A percentile compares a stretch with the other conserved stretches of the same genome.
Conservation (phyloP, 2,113 vertebrate genomes). For the Prochilodus magdalenae region DNA sequence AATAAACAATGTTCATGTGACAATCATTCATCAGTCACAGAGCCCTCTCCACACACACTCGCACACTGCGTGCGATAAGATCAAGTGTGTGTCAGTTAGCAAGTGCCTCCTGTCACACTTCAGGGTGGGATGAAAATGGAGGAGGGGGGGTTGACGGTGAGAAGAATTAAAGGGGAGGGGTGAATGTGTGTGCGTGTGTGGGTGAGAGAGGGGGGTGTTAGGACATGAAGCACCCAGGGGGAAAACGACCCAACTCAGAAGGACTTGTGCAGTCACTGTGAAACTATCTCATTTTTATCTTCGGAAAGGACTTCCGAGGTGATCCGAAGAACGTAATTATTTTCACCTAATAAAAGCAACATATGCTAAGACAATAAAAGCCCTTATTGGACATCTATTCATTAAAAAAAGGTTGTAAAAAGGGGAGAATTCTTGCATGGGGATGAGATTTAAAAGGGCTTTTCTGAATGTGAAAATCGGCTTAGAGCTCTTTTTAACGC, state of each 20-base stretch:
- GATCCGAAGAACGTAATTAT: slow-evolving; percentile 99
- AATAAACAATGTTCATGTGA: slow-evolving; percentile 87
- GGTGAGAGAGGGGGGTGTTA: slow-evolving; percentile 66
- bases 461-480: slow-evolving; percentile 78
- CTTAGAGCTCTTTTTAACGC: slow-evolving; percentile 72
- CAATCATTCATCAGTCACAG: slow-evolving; percentile 78
- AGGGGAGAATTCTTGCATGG: slow-evolving; percentile 72
- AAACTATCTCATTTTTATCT: slow-evolving; percentile 99
- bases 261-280: slow-evolving; percentile 99
- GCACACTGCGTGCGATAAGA: slow-evolving; percentile 81
- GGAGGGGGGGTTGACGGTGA: slow-evolving; percentile 59
- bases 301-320: slow-evolving; percentile 95
- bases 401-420: slow-evolving; percentile 89
- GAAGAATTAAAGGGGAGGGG: slow-evolving; percentile 59
- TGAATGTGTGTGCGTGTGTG: slow-evolving; percentile 64
- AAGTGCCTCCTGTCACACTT: slow-evolving; percentile 88
- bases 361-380: slow-evolving; percentile 99
- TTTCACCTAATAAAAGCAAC: slow-evolving; percentile 99
- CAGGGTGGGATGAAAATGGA: slow-evolving; percentile 67
- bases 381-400: slow-evolving; percentile 97
- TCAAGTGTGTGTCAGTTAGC: slow-evolving; percentile 88
- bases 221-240: slow-evolving; percentile 93
- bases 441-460: slow-evolving; percentile 80
- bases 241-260: slow-evolving; percentile 92
- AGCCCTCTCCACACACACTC: slow-evolving; percentile 45